A percentile compares a stretch with the other conserved stretches of the same genome.
Evolutionary conservation across 2,797 vertebrate species (phyloP).

Genomic region (Holocentrus rufus): DNA sequence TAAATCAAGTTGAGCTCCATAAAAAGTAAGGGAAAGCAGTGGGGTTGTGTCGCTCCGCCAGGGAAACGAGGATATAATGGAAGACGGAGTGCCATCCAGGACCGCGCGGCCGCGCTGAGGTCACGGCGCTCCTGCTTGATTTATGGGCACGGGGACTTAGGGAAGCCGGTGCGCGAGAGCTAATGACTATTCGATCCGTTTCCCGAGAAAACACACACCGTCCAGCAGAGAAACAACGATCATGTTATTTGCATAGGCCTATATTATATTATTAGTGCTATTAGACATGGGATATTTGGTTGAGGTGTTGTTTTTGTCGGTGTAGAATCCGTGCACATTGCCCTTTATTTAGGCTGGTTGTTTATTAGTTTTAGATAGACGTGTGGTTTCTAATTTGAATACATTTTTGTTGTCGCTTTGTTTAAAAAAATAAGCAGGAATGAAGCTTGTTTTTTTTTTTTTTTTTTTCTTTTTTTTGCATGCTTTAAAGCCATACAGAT

Average conservation of each 20-base stretch:
- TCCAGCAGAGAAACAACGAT: constrained; percentile 66
- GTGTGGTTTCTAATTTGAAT: background rate
- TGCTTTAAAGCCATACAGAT: background rate
- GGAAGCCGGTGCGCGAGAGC: constrained; percentile 77
- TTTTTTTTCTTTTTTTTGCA: background rate
- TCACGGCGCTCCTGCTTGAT: constrained; percentile 85
- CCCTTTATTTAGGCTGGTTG: constrained; percentile 9
- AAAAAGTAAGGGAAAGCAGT: constrained; percentile 66
- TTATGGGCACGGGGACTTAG: constrained; percentile 83
- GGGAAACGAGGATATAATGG: constrained; percentile 83
- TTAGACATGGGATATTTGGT: constrained; percentile 16
- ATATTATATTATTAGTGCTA: constrained; percentile 34
- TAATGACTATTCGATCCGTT: constrained; percentile 86
- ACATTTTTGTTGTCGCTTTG: background rate
- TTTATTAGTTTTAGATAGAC: background rate
- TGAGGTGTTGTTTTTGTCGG: background rate
- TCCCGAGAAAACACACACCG: constrained; percentile 66
- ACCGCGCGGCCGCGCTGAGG: constrained; percentile 82
- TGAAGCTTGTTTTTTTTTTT: too few species aligned
- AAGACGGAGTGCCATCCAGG: constrained; percentile 82
- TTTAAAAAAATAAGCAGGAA: background rate
- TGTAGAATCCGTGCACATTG: background rate
- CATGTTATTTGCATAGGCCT: constrained; percentile 63
- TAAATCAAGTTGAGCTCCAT: constrained; percentile 74
- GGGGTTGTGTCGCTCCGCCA: constrained; percentile 74